Conservation (phyloP, 2,888 invertebrate genomes). For the Erebia aethiops region DNA sequence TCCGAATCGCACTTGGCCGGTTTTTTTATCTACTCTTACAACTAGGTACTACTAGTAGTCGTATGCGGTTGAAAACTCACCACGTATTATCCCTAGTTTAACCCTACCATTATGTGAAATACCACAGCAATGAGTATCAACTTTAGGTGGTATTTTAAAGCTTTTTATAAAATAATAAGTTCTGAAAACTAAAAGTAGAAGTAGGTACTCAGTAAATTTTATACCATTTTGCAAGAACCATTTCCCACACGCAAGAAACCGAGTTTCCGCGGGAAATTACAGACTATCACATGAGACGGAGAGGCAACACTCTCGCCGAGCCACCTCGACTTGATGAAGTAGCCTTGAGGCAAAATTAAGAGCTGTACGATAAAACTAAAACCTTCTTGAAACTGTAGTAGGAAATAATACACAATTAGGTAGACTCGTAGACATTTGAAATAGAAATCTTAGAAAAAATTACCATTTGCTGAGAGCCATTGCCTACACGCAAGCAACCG, state of each 20-base stretch:
- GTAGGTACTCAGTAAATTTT: conserved; percentile 7
- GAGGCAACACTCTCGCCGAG: conserved; percentile 7
- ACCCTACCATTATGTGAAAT: too few relatives aligned
- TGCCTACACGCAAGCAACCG: conserved; percentile 2
- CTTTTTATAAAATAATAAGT: background rate
- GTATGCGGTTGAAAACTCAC: too few relatives aligned
- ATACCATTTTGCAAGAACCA: conserved; percentile 2
- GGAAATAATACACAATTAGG: too few relatives aligned
- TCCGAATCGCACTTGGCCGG: too few relatives aligned
- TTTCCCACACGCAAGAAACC: conserved; percentile 9
- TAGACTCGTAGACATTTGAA: too few relatives aligned
- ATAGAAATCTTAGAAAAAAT: background rate
- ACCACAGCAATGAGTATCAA: too few relatives aligned
- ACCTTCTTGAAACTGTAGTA: background rate
- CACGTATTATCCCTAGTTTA: too few relatives aligned
- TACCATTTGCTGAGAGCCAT: conserved; percentile 5
- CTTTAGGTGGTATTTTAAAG: background rate
- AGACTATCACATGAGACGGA: background rate
- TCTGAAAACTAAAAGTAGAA: conserved; percentile 3
- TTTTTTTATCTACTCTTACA: too few relatives aligned
- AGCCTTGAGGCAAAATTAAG: background rate
- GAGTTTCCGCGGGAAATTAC: conserved; percentile 19
- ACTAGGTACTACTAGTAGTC: too few relatives aligned
- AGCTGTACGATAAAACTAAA: background rate
- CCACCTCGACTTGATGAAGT: background rate